Conservation (phyloP, 2,888 invertebrate genomes). For the Halictus ligatus region DNA sequence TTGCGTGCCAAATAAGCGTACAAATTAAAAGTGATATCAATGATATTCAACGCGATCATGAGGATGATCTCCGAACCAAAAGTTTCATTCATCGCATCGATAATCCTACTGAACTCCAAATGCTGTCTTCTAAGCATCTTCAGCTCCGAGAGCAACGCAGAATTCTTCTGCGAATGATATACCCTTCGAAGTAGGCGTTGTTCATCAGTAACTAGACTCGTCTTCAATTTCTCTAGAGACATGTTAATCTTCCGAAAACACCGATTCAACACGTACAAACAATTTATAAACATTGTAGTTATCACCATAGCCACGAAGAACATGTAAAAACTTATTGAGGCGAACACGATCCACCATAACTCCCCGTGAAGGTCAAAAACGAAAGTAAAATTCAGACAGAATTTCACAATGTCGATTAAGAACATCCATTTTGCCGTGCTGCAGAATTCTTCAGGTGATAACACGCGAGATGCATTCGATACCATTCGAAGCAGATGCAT, state of each 20-base stretch:
- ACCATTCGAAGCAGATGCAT: conserved; percentile 64
- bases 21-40: conserved; percentile 75
- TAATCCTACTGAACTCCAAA: conserved; percentile 68
- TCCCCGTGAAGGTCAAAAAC: rapidly evolving
- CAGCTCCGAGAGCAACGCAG: conserved; percentile 70
- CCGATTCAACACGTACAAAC: conserved; percentile 66
- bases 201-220: conserved; percentile 68
- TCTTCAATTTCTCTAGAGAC: conserved; percentile 59
- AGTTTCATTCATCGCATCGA: conserved; percentile 69
- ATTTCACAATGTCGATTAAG: conserved; percentile 65
- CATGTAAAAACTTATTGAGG: conserved; percentile 33
- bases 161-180: conserved; percentile 75
- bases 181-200: conserved; percentile 76
- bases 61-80: conserved; percentile 72
- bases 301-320: conserved; percentile 62
- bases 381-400: background rate
- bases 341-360: rapidly evolving
- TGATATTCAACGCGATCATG: conserved; percentile 70
- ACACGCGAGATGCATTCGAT: conserved; percentile 50
- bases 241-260: conserved; percentile 64
- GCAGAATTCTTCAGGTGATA: conserved; percentile 61
- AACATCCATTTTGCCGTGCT: conserved; percentile 62
- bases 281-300: conserved; percentile 73
- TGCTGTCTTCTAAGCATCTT: conserved; percentile 72
- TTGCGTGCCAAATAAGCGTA: background rate